phyloP scores from a whole-genome alignment of 2,888 invertebrate genomes.

The Neuroscelio doddi region DNA sequence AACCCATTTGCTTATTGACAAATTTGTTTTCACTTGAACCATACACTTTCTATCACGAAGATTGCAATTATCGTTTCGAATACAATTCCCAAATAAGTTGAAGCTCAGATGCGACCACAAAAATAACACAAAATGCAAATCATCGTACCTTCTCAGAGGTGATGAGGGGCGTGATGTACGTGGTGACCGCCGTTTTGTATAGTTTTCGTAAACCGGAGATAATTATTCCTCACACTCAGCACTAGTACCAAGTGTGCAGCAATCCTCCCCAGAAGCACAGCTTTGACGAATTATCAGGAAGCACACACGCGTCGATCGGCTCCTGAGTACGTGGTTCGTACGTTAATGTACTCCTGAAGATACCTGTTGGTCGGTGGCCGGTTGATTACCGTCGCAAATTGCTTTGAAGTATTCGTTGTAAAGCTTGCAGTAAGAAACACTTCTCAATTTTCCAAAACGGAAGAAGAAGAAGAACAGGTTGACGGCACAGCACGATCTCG shows the following conservation, averaged over 20 bases:
- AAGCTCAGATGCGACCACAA: background rate
- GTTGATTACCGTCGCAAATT: slow-evolving; percentile 21
- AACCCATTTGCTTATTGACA: background rate
- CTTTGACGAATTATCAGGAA: slow-evolving; percentile 12
- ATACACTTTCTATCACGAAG: background rate
- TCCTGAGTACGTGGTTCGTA: no score
- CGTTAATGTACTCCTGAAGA: slow-evolving; percentile 10
- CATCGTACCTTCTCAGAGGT: slow-evolving; percentile 70
- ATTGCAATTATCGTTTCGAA: no score
- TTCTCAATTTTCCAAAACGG: background rate
- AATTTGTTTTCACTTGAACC: background rate
- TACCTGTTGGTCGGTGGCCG: slow-evolving; percentile 49
- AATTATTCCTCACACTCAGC: slow-evolving; percentile 56
- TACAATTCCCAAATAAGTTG: background rate
- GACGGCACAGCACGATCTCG: slow-evolving; percentile 10
- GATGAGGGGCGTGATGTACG: slow-evolving; percentile 72
- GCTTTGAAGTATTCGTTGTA: no score
- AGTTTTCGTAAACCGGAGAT: slow-evolving; percentile 58
- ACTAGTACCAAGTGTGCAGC: slow-evolving; percentile 59
- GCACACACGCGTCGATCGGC: slow-evolving; percentile 40
- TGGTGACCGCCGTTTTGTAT: slow-evolving; percentile 71
- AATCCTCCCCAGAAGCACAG: slow-evolving; percentile 29
- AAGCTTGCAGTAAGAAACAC: no score
- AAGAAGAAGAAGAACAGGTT: background rate
- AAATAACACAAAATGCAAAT: slow-evolving; percentile 2